Conservation (phyloP, 2,797 vertebrate species). For the Xyrichtys novacula region DNA sequence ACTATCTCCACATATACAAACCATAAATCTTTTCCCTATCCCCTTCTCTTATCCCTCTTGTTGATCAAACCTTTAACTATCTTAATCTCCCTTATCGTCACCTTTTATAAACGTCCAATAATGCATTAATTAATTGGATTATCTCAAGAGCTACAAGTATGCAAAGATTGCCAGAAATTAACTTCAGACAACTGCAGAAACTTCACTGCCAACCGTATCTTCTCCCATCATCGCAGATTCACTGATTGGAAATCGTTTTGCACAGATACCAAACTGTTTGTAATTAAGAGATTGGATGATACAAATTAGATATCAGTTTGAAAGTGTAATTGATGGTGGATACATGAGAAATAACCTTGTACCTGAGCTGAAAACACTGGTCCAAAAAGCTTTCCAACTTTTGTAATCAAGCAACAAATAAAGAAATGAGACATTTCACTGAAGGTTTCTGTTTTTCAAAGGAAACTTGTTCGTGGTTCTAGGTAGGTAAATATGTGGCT, state of each 20-base stretch:
- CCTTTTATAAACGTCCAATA: slow-evolving; percentile 52
- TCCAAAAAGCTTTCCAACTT: not conserved
- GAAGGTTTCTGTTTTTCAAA: too few species aligned
- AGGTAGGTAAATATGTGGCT: too few species aligned
- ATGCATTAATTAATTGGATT: slow-evolving; percentile 67
- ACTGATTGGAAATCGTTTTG: slow-evolving; percentile 45
- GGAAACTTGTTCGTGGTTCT: too few species aligned
- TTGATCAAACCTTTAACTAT: slow-evolving; percentile 52
- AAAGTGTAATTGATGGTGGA: not conserved
- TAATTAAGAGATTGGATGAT: slow-evolving; percentile 57
- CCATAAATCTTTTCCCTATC: slow-evolving; percentile 70
- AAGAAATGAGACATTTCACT: not conserved
- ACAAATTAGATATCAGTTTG: slow-evolving; percentile 13
- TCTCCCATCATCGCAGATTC: slow-evolving; percentile 21
- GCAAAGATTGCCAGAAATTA: slow-evolving; percentile 18
- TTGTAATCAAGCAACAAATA: not conserved
- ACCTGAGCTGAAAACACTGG: not conserved
- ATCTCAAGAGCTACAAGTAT: slow-evolving; percentile 31
- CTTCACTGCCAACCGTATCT: slow-evolving; percentile 36
- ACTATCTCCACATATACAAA: slow-evolving; percentile 34
- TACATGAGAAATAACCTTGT: slow-evolving; percentile 8
- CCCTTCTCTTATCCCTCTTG: slow-evolving; percentile 42
- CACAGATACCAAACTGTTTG: slow-evolving; percentile 29
- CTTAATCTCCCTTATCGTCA: slow-evolving; percentile 45
- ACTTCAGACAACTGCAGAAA: slow-evolving; percentile 28